phyloP scores from a whole-genome alignment of 2,797 vertebrate genomes.

The Helicolenus hilgendorfi region DNA sequence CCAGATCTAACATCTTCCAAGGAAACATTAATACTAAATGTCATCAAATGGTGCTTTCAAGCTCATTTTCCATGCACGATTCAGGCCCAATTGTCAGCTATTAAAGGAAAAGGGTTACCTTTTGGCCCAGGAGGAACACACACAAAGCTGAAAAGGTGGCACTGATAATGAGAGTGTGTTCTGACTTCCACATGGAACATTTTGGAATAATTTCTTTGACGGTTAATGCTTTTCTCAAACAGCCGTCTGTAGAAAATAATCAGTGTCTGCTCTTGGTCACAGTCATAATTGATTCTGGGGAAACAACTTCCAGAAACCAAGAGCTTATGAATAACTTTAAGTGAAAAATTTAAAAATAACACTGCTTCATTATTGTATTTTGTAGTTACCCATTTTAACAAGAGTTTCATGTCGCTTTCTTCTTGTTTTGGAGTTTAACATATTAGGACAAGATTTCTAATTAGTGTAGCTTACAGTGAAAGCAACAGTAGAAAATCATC shows the following conservation, averaged over 20 bases:
- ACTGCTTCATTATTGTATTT: background rate
- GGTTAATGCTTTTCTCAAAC: constrained; percentile 41
- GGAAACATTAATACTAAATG: constrained; percentile 70
- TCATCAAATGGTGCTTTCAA: constrained; percentile 68
- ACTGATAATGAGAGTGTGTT: constrained; percentile 23
- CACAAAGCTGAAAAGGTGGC: constrained; percentile 22
- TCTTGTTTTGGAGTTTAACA: background rate
- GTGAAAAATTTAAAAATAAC: background rate
- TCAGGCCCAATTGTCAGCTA: constrained; percentile 40
- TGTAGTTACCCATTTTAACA: background rate
- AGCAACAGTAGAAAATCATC: background rate
- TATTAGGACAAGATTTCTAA: background rate
- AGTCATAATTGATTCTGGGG: background rate
- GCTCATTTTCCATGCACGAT: constrained; percentile 60
- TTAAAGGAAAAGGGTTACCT: constrained; percentile 25
- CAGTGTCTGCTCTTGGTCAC: background rate
- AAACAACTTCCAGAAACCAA: background rate
- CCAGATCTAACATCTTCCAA: constrained; percentile 45
- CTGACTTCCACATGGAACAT: constrained; percentile 14
- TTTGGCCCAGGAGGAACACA: constrained; percentile 32
- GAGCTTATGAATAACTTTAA: background rate
- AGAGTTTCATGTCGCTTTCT: background rate
- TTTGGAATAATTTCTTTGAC: constrained; percentile 43
- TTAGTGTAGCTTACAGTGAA: background rate
- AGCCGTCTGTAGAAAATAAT: constrained; percentile 3